Evolutionary conservation across 2,797 vertebrate species (phyloP).

Genomic region (Moxostoma hubbsi): DNA sequence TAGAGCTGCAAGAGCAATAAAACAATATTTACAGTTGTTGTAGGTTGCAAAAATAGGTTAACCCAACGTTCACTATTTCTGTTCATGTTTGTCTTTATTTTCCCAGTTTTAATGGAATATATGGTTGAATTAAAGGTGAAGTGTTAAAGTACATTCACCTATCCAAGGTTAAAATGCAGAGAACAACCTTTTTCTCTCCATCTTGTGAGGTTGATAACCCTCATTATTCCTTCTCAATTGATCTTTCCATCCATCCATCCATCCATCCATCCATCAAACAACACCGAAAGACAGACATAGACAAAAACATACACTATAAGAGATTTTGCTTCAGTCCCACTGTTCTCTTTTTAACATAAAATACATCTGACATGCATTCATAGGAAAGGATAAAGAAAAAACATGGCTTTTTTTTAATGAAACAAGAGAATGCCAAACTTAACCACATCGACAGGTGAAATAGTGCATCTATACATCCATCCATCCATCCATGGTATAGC

Average conservation of each 20-base stretch:
- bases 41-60: neutral
- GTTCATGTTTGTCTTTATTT: too few species aligned
- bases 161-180: too few species aligned
- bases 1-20: constrained; percentile 82
- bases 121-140: too few species aligned
- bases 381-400: neutral
- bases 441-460: neutral
- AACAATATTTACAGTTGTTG: neutral
- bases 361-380: neutral
- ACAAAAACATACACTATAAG: too few species aligned
- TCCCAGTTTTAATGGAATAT: too few species aligned
- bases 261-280: too few species aligned
- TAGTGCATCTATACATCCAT: neutral
- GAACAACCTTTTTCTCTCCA: too few species aligned
- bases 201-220: too few species aligned
- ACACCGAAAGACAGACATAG: neutral
- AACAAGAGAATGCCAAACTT: neutral
- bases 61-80: neutral
- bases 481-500: neutral
- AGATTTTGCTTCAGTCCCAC: neutral
- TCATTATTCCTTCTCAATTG: too few species aligned
- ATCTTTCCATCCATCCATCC: too few species aligned
- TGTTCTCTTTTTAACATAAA: neutral
- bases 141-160: too few species aligned
- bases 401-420: neutral